Evolutionary conservation across 2,113 vertebrate species (phyloP), one percentile per base, ranked within the genome.

Genomic region (Scalopus aquaticus): DNA sequence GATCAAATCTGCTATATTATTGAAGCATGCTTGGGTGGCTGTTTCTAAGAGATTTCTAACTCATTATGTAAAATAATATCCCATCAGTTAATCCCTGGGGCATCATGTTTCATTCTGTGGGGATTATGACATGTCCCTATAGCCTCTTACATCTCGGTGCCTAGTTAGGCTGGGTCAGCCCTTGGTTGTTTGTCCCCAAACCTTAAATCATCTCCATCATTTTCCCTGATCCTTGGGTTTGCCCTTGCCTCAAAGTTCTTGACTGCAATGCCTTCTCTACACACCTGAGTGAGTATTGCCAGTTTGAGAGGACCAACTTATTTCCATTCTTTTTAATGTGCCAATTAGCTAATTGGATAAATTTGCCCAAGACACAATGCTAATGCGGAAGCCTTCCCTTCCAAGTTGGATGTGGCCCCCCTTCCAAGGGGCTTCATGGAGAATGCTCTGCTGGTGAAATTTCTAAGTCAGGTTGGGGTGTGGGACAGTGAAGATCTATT

Each of bases 31-130:
- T 54, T 69, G 35, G 17, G 39, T 81, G 69, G 15, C 39, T 80
- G 20, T 90, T 85, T 94, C 58, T 42, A 72, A 84, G 51, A 93
- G 35, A 67, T 88, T 85, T 54, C n/a, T 26, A 88, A 74, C 81
- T 81, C 30, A 17, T 77, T 90, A 73, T 72, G 64, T 80, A 84
- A 96, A 46, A 91, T 88, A 79, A 80, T 42, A 77, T 88, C 62
- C 85, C 11, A 85, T 94, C 42, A 56, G 12, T 64, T 89, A 84
- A 81, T 91, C 92, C n/a, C 42, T 83, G 28, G 67, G 37, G 17
- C 80, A 91, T 93, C 35, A 26, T 28, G 39, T 60, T 51, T 60
- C 62, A 85, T 77, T 91, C 37, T 13, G 3, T 77, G 62, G 94
- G 77, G 96, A 81, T n/a, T 86, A 58, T n/a, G 74, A 30, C 37